Evolutionary conservation across 1,140 invertebrate genomes (phyloP).

Genomic region (Drosophila quadrilineata): DNA sequence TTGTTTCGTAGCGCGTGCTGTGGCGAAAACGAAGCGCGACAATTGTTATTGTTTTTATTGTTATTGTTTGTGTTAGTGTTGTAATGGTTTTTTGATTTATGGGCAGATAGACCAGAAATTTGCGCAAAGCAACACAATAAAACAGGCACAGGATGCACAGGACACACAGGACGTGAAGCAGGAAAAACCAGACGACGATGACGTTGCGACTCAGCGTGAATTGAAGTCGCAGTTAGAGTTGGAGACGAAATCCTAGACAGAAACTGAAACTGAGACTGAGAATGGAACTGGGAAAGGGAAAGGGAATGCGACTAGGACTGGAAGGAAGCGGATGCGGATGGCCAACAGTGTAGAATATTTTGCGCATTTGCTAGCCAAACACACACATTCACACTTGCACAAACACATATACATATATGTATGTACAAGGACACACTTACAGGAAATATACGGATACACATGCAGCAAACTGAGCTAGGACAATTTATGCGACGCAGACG

Average conservation of each 20-base stretch:
- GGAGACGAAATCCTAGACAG: too few relatives aligned
- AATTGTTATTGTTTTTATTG: too few relatives aligned
- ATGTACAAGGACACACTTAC: too few relatives aligned
- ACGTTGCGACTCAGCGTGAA: not conserved
- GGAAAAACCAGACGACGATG: constrained; percentile 33
- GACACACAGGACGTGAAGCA: not conserved
- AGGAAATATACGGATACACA: too few relatives aligned
- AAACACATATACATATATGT: too few relatives aligned
- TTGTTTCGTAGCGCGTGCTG: constrained; percentile 50
- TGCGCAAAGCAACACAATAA: constrained; percentile 61
- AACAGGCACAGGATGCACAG: constrained; percentile 4
- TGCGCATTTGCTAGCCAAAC: constrained; percentile 36
- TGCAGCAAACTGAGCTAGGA: constrained; percentile 45
- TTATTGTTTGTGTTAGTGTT: too few relatives aligned
- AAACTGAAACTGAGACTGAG: constrained; percentile 2
- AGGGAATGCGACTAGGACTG: too few relatives aligned
- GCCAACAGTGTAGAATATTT: constrained; percentile 58
- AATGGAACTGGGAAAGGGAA: not conserved
- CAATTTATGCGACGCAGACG: constrained; percentile 69
- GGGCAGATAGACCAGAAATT: constrained; percentile 64
- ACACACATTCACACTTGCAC: too few relatives aligned
- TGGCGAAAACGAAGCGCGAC: constrained; percentile 24
- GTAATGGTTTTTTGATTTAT: constrained; percentile 77
- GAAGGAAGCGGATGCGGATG: constrained; percentile 16
- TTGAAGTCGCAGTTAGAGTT: not conserved